Evolutionary conservation across 2,888 invertebrate genomes (phyloP).

Genomic region (Drosophila merina): DNA sequence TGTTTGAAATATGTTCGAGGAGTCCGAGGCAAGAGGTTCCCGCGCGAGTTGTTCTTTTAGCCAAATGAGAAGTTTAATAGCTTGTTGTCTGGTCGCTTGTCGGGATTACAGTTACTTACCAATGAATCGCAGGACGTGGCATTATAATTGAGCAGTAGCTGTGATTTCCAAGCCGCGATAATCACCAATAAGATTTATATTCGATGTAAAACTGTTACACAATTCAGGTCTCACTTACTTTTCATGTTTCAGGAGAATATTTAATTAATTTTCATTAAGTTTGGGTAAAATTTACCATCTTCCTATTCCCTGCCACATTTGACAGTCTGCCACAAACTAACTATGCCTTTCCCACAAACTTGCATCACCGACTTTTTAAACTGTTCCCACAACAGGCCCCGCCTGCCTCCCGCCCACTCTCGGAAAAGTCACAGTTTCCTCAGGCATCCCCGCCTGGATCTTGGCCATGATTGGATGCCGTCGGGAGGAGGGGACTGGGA

Average conservation of each 20-base stretch:
- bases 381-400: slow-evolving; percentile 34
- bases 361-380: slow-evolving; percentile 26
- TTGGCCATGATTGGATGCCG: slow-evolving; percentile 25
- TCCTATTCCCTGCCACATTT: slow-evolving; percentile 1
- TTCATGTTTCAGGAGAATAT: neutral
- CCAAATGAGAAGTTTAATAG: slow-evolving; percentile 51
- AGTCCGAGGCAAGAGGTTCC: slow-evolving; percentile 25
- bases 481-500: neutral
- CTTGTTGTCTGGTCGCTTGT: slow-evolving; percentile 35
- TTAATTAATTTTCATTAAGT: slow-evolving; percentile 30
- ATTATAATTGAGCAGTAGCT: slow-evolving; percentile 9
- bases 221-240: neutral
- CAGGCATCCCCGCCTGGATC: slow-evolving; percentile 34
- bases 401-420: slow-evolving; percentile 1
- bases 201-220: no score
- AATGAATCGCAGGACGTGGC: slow-evolving; percentile 3
- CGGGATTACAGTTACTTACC: slow-evolving; percentile 26
- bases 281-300: slow-evolving; percentile 6
- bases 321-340: slow-evolving; percentile 6
- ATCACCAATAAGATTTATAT: neutral
- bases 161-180: neutral
- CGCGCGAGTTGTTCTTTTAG: slow-evolving; percentile 19
- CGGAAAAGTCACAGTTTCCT: slow-evolving; percentile 29
- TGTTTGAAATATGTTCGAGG: slow-evolving; percentile 68
- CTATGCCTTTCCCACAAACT: slow-evolving; percentile 28